Evolutionary conservation across 2,113 vertebrate species (phyloP), one percentile per base, ranked within the genome.

Genomic region (Chloropsis hardwickii): DNA sequence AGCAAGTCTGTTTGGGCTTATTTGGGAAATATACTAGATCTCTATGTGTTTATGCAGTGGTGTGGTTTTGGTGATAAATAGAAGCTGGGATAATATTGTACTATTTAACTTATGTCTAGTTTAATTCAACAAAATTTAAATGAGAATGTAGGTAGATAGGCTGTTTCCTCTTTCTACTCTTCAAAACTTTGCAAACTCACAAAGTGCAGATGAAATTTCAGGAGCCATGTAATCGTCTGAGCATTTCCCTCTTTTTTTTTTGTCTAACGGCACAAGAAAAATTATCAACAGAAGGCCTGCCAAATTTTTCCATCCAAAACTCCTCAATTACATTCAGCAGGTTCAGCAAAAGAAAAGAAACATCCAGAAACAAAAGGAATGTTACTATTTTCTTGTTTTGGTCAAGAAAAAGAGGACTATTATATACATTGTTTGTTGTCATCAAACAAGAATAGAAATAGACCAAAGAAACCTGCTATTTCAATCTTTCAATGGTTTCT

Each of bases 261-360:
- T 17, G 9, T 45, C 5, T 48, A 54, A 56, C 3, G 53, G 21
- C 11, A 56, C 19, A 86, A 64, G 3, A 71, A 9, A 85, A 66
- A 48, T 53, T 12, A 51, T 51, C 2, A 31, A 54, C 42, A 66
- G 65, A 48, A 66, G 1, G 1, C 3, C 7, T 62, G 8, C 0
- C 10, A 76, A 15, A 5, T 40, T 64, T 86, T 72, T 76, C 11
- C 15, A 11, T 72, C 17, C 8, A n/a, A 57, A 61, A 56, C 4
- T 14, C 9, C 14, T 70, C 27, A 82, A 8, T 60, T 88, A 29
- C 47, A 33, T 85, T 83, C 29, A 85, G 31, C 7, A 61, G 17
- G 5, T 58, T 14, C 4, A 74, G 15, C 29, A 88, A 92, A 73
- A 57, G 21, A 80, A 88, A 50, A 23, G 9, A 57, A 56, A 50